Percentiles rank a stretch among this genome's conserved stretches.
These are phyloP conservation scores for Cantharis rufa DNA, from an alignment of 2,888 invertebrate genomes.

Conservation along the genomic window DNA sequence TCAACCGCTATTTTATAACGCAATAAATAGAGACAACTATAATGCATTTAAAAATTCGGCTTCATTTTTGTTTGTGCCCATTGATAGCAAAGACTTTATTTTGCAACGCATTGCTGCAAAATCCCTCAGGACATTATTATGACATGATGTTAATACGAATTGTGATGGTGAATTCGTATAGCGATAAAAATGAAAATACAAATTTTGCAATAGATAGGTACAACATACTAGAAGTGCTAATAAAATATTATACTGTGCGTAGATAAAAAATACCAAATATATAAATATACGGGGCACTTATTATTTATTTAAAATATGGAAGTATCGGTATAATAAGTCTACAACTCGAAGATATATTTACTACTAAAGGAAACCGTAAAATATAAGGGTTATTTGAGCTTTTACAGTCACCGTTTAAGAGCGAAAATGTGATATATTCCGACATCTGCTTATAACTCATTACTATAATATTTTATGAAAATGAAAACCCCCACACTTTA, in stretches of 20 bases:
- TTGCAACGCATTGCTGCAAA: slow-evolving; percentile 18
- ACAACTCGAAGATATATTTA: slow-evolving; percentile 16
- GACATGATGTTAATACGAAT: slow-evolving; percentile 18
- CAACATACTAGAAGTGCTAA: not conserved
- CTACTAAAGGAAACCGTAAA: slow-evolving; percentile 17
- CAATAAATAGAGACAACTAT: not conserved
- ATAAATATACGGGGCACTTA: not conserved
- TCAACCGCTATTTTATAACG: not conserved
- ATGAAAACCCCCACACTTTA: slow-evolving; percentile 4
- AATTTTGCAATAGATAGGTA: not conserved
- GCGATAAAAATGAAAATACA: slow-evolving; percentile 8
- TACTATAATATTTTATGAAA: slow-evolving; percentile 19
- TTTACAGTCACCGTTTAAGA: slow-evolving; percentile 22
- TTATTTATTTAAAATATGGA: slow-evolving; percentile 8
- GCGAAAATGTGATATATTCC: slow-evolving; percentile 17
- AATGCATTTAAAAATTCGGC: not conserved
- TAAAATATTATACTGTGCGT: not conserved
- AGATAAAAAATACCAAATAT: not conserved
- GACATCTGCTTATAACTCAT: slow-evolving; percentile 24
- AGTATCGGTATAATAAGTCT: slow-evolving; percentile 11
- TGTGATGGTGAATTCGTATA: slow-evolving; percentile 7
- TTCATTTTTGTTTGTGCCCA: not conserved
- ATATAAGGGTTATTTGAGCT: slow-evolving; percentile 17
- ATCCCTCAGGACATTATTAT: slow-evolving; percentile 18
- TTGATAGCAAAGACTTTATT: slow-evolving; percentile 18